Evolutionary conservation across 2,797 vertebrate species (phyloP), one percentile per base, ranked within the genome.

Genomic region (Toxotes lorentzi): DNA sequence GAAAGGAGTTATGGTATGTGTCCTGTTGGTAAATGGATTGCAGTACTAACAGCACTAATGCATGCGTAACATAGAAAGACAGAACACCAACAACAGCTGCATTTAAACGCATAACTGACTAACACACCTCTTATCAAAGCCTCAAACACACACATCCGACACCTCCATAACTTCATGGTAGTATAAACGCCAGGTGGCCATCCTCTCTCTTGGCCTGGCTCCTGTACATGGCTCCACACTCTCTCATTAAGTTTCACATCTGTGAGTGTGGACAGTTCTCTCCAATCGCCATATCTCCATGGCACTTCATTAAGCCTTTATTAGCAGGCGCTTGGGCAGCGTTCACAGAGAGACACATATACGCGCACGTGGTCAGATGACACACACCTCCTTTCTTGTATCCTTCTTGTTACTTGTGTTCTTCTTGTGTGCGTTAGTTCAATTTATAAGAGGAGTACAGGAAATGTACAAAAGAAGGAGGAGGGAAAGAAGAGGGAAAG

Each of bases 201-300:
- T 68, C 51, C 47, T 59, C 53, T 65, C 58, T 65, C 47, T 83
- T 75, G 83, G 78, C 70, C 71, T 75, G 61, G 65, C 79, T 79
- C 62, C 65, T 80, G 59, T 59, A 62, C 51, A 23, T 59, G 79
- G 78, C 79, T 76, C 41, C 73, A 65, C 81, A 78, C 74, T 60
- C 75, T 69, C 89, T 94, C 91, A 94, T 95, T 91, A 95, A 87
- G 80, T 89, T 81, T 81, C 86, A 91, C 90, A 93, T 92, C 89
- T 93, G 89, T 87, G 89, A 85, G 76, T 10, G 73, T 66, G 76
- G 75, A 82, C 86, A 70, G 60, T 34, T 78, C 83, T 70, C 79
- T 86, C 81, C 77, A 79, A 79, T 79, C 72, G 81, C 86, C 88
- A 81, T 72, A 75, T 84, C 86, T 89, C 87, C 70, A 65, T 48